Conservation (phyloP, 2,113 vertebrate species). For the Acanthochromis polyacanthus region DNA sequence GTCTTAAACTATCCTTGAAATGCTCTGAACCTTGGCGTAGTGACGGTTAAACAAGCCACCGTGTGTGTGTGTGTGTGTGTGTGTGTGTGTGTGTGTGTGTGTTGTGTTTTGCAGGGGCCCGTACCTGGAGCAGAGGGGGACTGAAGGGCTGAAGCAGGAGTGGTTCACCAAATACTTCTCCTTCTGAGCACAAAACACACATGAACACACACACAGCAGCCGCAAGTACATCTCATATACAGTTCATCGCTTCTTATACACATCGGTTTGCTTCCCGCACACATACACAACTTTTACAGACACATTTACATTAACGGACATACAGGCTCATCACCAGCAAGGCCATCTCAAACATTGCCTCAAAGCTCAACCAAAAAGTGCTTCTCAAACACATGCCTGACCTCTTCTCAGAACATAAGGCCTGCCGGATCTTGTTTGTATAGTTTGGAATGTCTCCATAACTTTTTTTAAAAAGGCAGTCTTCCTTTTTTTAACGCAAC, state of each 20-base stretch:
- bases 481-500: constrained; percentile 77
- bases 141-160: constrained; percentile 90
- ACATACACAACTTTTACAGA: constrained; percentile 33
- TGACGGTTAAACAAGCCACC: no score
- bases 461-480: constrained; percentile 62
- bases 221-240: constrained; percentile 68
- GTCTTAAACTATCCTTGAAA: no score
- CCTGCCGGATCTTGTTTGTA: constrained; percentile 71
- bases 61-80: constrained; percentile 46
- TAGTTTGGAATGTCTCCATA: constrained; percentile 68
- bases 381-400: constrained; percentile 83
- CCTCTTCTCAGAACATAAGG: constrained; percentile 73
- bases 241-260: constrained; percentile 70
- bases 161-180: constrained; percentile 99
- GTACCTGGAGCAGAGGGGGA: constrained; percentile 83
- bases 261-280: constrained; percentile 56
- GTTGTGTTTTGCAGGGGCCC: constrained; percentile 84
- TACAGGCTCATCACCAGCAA: constrained; percentile 82
- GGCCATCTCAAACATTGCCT: constrained; percentile 82
- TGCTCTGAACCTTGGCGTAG: no score
- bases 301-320: constrained; percentile 44
- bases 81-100: background rate
- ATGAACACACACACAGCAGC: constrained; percentile 39
- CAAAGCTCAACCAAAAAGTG: constrained; percentile 85
- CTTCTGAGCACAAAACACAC: constrained; percentile 87